Base-by-base conservation (phyloP, 2,113 vertebrate genomes). In the Equus quagga region DNA sequence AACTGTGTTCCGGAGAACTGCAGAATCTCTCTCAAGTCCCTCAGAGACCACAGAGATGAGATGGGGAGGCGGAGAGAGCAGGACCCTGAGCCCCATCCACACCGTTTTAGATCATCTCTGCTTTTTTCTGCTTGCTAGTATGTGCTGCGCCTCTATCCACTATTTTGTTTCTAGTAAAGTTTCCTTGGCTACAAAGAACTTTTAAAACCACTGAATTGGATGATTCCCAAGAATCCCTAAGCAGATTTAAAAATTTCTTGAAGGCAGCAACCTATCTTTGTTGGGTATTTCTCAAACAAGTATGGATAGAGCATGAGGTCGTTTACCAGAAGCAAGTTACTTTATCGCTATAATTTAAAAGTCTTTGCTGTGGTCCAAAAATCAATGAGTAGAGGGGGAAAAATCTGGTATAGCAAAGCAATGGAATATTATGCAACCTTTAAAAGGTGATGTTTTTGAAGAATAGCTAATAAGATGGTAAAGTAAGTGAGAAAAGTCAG, bases 241-340 rank as follows among this genome's bases (percentile, higher is more conserved):
- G 73, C 49, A 58, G n/a, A 94, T 21, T 26, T 18, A 49, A 92
- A 78, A 92, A 72, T 33, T 78, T 78, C 88, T 58, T 97, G 56
- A 94, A 24, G 60, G 79, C 36, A 82, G 8, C 44, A 69, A 31
- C 51, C 56, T 44, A 18, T 19, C 26, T n/a, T 54, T 67, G 26
- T 23, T 41, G 54, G 65, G 3, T 58, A 91, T 94, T 88, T 73
- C 87, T 91, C 41, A 49, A 60, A 72, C 89, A 82, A 76, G 18
- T 49, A 49, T 8, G 36, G 12, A 46, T 10, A 69, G 17, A 78
- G 23, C 44, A 36, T 17, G 36, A 75, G 6, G 51, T 44, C 84
- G 21, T 88, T 79, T 67, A 62, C 41, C 28, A 65, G 51, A 90
- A 80, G 14, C 75, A 41, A 51, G n/a, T 64, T 86, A 83, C 64